A percentile compares a stretch with the other conserved stretches of the same genome.
Evolutionary conservation across 2,113 vertebrate genomes (phyloP).

Genomic region (Danionella cerebrum): DNA sequence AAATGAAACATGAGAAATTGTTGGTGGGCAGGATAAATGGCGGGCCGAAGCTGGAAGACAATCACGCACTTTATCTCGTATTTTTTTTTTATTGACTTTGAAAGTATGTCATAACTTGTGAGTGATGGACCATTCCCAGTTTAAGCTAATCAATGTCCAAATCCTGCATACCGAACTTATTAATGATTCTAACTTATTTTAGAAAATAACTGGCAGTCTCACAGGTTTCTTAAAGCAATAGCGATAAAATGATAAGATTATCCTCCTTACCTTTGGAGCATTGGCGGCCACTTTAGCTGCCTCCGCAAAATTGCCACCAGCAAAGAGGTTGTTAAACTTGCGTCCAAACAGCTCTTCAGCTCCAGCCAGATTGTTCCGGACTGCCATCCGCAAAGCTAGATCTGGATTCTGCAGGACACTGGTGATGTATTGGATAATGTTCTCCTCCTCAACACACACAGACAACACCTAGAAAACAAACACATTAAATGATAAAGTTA

Average conservation of each 20-base stretch:
- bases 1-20: too few relatives aligned
- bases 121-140: too few relatives aligned
- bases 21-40: too few relatives aligned
- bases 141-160: too few relatives aligned
- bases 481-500: neutral
- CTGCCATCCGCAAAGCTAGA: slow-evolving; percentile 80
- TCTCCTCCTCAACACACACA: slow-evolving; percentile 90
- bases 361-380: slow-evolving; percentile 80
- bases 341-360: slow-evolving; percentile 84
- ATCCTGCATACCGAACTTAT: too few relatives aligned
- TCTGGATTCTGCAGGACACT: slow-evolving; percentile 88
- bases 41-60: too few relatives aligned
- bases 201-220: too few relatives aligned
- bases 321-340: slow-evolving; percentile 83
- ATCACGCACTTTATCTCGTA: too few relatives aligned
- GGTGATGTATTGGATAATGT: slow-evolving; percentile 85
- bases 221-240: neutral
- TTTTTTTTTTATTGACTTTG: too few relatives aligned
- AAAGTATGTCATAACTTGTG: too few relatives aligned
- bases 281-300: slow-evolving; percentile 83
- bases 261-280: slow-evolving; percentile 77
- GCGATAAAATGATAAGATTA: too few relatives aligned
- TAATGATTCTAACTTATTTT: too few relatives aligned
- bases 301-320: slow-evolving; percentile 84
- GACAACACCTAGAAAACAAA: slow-evolving; percentile 73